A percentile compares a stretch with the other conserved stretches of the same genome.
Conservation (phyloP, 2,113 vertebrate species). For the Ivindomyrus marchei region DNA sequence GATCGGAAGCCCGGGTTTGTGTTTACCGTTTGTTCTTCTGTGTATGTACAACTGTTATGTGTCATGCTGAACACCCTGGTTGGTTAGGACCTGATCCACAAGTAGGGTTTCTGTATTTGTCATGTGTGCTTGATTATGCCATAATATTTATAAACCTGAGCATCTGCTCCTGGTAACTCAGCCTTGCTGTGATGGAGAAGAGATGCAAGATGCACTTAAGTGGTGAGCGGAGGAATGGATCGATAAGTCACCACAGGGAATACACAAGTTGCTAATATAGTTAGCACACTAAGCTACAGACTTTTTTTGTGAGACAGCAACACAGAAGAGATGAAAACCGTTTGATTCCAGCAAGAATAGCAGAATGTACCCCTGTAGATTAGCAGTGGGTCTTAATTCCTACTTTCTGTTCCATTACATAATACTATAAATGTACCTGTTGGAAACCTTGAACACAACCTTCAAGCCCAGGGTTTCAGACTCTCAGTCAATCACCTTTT, state of each 20-base stretch:
- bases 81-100: neutral
- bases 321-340: neutral
- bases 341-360: neutral
- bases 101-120: neutral
- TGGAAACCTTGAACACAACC: neutral
- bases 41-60: neutral
- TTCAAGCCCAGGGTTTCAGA: neutral
- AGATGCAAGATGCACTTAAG: neutral
- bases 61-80: neutral
- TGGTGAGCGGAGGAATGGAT: neutral
- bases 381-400: neutral
- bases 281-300: neutral
- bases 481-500: neutral
- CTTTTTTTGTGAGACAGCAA: neutral
- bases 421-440: neutral
- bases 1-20: conserved; percentile 66
- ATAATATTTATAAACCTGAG: neutral
- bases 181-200: neutral
- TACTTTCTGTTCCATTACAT: neutral
- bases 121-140: neutral
- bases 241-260: neutral
- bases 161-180: neutral
- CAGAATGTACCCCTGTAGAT: neutral
- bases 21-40: neutral
- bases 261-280: neutral